Conservation (phyloP, 2,888 invertebrate species). For the Cheilosia impressa region DNA sequence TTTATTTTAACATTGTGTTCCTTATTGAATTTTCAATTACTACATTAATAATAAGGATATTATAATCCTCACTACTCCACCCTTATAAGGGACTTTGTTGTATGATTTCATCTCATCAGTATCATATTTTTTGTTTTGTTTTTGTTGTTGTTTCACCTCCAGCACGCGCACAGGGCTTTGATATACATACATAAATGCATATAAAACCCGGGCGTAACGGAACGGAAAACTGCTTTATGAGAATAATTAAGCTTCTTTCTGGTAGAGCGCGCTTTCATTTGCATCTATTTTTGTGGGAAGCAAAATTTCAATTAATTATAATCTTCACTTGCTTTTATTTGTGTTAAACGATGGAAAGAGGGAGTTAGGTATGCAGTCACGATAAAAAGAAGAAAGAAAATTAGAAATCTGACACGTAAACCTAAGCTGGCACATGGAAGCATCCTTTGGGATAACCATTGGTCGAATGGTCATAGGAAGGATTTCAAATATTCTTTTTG, state of each 20-base stretch:
- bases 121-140: slow-evolving; percentile 10
- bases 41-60: slow-evolving; percentile 43
- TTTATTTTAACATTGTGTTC: background rate
- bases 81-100: slow-evolving; percentile 26
- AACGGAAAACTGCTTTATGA: slow-evolving; percentile 68
- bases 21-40: slow-evolving; percentile 10
- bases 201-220: slow-evolving; percentile 37
- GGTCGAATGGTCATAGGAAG: slow-evolving; percentile 8
- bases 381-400: slow-evolving; percentile 30
- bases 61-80: slow-evolving; percentile 47
- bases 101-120: slow-evolving; percentile 4
- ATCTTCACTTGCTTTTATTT: slow-evolving; percentile 23
- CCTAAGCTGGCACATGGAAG: slow-evolving; percentile 39
- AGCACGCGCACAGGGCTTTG: background rate
- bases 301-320: slow-evolving; percentile 74
- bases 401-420: slow-evolving; percentile 59
- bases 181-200: slow-evolving; percentile 9
- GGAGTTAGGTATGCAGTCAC: background rate
- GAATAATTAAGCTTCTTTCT: slow-evolving; percentile 69
- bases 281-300: slow-evolving; percentile 64
- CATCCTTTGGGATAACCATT: slow-evolving; percentile 31
- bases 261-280: slow-evolving; percentile 69
- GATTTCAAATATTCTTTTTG: slow-evolving; percentile 8
- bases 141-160: background rate
- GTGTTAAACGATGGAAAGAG: background rate